Evolutionary conservation across 2,797 vertebrate genomes (phyloP).

Genomic region (Iguana delicatissima): DNA sequence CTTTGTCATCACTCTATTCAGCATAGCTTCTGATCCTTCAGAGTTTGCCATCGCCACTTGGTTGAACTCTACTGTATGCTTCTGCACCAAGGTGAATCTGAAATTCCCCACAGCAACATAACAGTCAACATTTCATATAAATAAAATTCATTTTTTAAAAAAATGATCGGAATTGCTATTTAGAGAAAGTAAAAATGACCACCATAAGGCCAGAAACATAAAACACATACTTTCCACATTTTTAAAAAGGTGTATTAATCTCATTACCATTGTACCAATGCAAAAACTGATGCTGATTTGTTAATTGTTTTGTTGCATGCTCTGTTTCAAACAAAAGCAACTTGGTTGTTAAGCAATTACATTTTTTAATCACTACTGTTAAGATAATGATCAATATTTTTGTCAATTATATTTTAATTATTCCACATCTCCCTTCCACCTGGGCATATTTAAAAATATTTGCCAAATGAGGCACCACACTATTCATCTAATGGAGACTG

Average conservation of each 20-base stretch:
- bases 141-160: accelerated
- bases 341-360: not conserved
- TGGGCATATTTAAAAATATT: not conserved
- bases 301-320: not conserved
- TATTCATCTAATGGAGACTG: not conserved
- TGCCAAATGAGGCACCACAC: not conserved
- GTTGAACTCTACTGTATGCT: constrained; percentile 98
- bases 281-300: not conserved
- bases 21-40: constrained; percentile 97
- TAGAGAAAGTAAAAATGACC: not conserved
- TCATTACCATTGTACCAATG: not conserved
- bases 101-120: not conserved
- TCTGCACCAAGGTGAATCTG: constrained; percentile 95
- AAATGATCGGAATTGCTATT: not conserved
- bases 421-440: not conserved
- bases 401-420: not conserved
- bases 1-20: constrained; percentile 98
- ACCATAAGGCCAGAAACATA: not conserved
- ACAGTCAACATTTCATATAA: not conserved
- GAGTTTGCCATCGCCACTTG: constrained; percentile 99
- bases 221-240: not conserved
- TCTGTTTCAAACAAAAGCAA: not conserved
- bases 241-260: not conserved
- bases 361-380: not conserved
- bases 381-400: not conserved